phyloP scores from a whole-genome alignment of 2,888 invertebrate genomes.

The Eucera pruinosa region DNA sequence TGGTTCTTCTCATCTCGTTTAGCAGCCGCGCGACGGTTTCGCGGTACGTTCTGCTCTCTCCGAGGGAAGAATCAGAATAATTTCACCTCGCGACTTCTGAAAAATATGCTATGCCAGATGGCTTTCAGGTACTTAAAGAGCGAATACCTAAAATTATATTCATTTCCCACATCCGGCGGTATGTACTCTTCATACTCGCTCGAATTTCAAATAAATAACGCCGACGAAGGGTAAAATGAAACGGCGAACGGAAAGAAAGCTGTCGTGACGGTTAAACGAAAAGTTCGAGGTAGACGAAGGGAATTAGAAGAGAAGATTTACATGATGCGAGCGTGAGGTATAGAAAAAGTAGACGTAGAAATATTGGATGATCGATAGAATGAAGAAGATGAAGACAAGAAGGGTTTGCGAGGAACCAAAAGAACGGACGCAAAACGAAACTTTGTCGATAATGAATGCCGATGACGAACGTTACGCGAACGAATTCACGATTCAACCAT shows the following conservation, averaged over 20 bases:
- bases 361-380: background rate
- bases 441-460: conserved; percentile 43
- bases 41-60: conserved; percentile 22
- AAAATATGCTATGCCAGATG: conserved; percentile 58
- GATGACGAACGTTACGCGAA: conserved; percentile 65
- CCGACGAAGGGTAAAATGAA: conserved; percentile 24
- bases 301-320: background rate
- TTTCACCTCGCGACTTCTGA: conserved; percentile 54
- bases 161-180: conserved; percentile 47
- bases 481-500: conserved; percentile 83
- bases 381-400: conserved; percentile 3
- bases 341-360: background rate
- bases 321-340: background rate
- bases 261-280: conserved; percentile 45
- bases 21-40: conserved; percentile 4
- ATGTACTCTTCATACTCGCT: conserved; percentile 39
- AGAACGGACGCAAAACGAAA: conserved; percentile 45
- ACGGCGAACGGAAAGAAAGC: conserved; percentile 50
- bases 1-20: background rate
- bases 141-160: conserved; percentile 64
- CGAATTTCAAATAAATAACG: conserved; percentile 46
- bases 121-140: conserved; percentile 72
- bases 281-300: conserved; percentile 27
- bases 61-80: conserved; percentile 19
- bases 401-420: conserved; percentile 48